Conservation (phyloP, 2,888 invertebrate species). For the Polyommatus icarus region DNA sequence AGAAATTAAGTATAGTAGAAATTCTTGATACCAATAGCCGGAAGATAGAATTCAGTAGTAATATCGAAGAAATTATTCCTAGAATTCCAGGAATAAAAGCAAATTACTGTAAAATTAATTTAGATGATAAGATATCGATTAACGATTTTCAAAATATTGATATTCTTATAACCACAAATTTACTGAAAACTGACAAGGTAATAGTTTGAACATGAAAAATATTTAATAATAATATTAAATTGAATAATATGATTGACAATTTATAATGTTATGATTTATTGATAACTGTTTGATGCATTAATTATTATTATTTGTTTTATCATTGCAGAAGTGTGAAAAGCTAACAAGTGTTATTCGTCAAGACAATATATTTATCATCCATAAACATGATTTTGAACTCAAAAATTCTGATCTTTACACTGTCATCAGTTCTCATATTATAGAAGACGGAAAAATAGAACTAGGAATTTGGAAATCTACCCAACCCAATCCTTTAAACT, state of each 20-base stretch:
- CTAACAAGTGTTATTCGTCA: not conserved
- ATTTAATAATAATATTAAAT: too few relatives aligned
- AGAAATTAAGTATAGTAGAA: not conserved
- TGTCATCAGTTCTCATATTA: not conserved
- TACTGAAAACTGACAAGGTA: not conserved
- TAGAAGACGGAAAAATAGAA: not conserved
- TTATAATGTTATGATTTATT: too few relatives aligned
- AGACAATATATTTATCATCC: not conserved
- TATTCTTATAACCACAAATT: not conserved
- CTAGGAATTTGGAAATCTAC: slow-evolving; percentile 1
- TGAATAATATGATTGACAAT: too few relatives aligned
- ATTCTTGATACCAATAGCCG: not conserved
- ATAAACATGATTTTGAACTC: not conserved
- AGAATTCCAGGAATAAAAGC: not conserved
- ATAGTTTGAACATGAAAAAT: not conserved
- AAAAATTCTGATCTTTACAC: not conserved
- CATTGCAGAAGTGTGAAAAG: not conserved
- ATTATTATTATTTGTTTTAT: not conserved
- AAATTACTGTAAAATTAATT: not conserved
- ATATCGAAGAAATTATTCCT: not conserved
- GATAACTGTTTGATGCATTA: too few relatives aligned
- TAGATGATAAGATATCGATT: not conserved
- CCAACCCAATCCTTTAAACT: not conserved
- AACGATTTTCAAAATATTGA: not conserved
- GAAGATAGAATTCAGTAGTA: not conserved